Base-by-base conservation (phyloP, 37 sponge, comb jelly and placozoan species). In the Halisarca cf. caerulea region DNA sequence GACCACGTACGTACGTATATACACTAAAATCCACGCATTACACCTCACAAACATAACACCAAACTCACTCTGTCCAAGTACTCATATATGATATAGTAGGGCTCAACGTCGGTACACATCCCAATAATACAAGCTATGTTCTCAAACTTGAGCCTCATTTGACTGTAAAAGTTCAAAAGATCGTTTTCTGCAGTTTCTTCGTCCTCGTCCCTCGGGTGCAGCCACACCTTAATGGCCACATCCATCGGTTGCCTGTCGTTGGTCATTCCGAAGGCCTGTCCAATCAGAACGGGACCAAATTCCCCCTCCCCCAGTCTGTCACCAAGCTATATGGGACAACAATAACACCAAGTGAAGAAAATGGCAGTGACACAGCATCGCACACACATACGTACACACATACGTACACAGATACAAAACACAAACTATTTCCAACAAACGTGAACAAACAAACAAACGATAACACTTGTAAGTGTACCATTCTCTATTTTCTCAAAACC, bases 61-160 rank as follows among this genome's bases (percentile, higher is more conserved):
- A n/a, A 34, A 59, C 94, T 87, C 42, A 91, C 95, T 62, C 84
- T 53, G 80, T 94, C 92, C 75, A 91, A 66, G 84, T 91, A 94
- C 73, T 94, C 92, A 58, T 94, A 94, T 38, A 94, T 91, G 88
- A 94, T 68, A 69, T 94, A 94, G 59, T 89, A 94, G 11, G 95
- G 95, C 70, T 91, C 92, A 28, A 37, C 61, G 38, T 91, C 92
- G 23, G 89, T 89, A 73, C 95, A 94, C 45, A 94, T 83, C 37
- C 88, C 95, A 32, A 94, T 66, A 25, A 94, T 91, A 40, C 58
- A 60, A 66, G 87, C 84, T 17, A 94, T 86, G 78, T 88, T 88
- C 43, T 75, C 53, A 80, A 82, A 84, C 39, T 83, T 28, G 15
- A 94, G 85, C 58, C 83, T 86, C 93, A 92, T 92, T 83, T 92